A percentile compares a stretch with the other conserved stretches of the same genome.
Evolutionary conservation across 2,888 invertebrate species (phyloP).

Genomic region (Cyclophora albipunctata): DNA sequence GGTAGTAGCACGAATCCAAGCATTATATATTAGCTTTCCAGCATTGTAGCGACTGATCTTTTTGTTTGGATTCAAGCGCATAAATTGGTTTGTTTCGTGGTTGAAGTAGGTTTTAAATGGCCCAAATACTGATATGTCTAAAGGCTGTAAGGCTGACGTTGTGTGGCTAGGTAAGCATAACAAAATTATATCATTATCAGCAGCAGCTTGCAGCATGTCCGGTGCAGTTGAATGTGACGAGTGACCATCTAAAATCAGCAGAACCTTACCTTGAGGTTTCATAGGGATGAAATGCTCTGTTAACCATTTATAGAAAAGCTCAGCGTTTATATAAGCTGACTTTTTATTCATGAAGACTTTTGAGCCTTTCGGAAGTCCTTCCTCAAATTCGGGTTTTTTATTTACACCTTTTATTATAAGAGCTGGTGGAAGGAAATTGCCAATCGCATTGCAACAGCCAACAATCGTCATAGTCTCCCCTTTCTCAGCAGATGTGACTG

Average conservation of each 20-base stretch:
- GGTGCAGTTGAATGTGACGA: slow-evolving; percentile 9
- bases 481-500: slow-evolving; percentile 32
- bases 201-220: slow-evolving; percentile 15
- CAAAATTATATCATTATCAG: slow-evolving; percentile 10
- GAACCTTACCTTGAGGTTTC: slow-evolving; percentile 13
- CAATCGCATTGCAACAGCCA: slow-evolving; percentile 36
- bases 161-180: too few relatives aligned
- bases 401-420: slow-evolving; percentile 10
- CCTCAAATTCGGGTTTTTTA: slow-evolving; percentile 14
- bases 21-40: too few relatives aligned
- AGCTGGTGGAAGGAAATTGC: slow-evolving; percentile 17
- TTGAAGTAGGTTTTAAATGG: too few relatives aligned
- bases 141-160: too few relatives aligned
- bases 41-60: too few relatives aligned
- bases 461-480: slow-evolving; percentile 32
- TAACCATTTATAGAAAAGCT: slow-evolving; percentile 12
- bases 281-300: slow-evolving; percentile 11
- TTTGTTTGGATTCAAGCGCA: too few relatives aligned
- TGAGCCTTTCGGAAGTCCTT: slow-evolving; percentile 16
- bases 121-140: too few relatives aligned
- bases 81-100: too few relatives aligned
- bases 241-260: slow-evolving; percentile 5
- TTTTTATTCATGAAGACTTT: slow-evolving; percentile 13
- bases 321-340: slow-evolving; percentile 13
- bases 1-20: too few relatives aligned